Evolutionary conservation across 2,113 vertebrate species (phyloP), one percentile per base, ranked within the genome.

Genomic region (Muntiacus muntjak): DNA sequence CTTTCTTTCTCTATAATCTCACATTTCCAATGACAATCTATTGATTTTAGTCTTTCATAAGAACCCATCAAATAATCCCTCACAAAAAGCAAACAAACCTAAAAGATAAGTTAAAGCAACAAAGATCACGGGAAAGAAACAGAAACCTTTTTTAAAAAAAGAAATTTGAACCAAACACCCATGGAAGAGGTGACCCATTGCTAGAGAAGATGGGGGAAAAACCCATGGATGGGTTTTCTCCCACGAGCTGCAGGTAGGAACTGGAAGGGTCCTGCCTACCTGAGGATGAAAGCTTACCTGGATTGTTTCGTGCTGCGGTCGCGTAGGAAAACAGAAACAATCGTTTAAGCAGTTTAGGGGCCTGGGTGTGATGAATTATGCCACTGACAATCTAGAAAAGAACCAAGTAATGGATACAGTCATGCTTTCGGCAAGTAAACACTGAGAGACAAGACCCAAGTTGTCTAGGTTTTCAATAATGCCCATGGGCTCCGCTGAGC

Each of bases 261-360:
- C 8, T 16, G 17, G 47, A 88, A 86, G 47, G 50, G 40, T 36
- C 21, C 7, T 50, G 28, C 12, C 30, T 21, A 17, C 13, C 30
- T n/a, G 82, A 1, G 40, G 78, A 60, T 3, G 3, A 92, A 84
- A 94, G 52, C 97, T 98, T 98, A 99, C 99, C 99, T 98, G 97
- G 95, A 54, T 79, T 97, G 86, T 96, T 97, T 43, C 98, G 98
- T 55, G 97, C 98, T 95, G 98, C 98, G 97, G 98, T 95, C 96
- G 99, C 98, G 64, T 99, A 99, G 92, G 99, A 99, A 97, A 99
- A 99, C 30, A 99, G 99, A 99, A 99, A 99, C 87, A 99, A 98
- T 94, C 99, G 99, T 97, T 99, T 99, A 97, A 99, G 98, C 78
- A 99, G 99, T 97, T 99, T 99, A 92, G 99, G 98, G 79, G 99